Conservation (phyloP, 1,140 invertebrate genomes). For the Drosophila watanabei region DNA sequence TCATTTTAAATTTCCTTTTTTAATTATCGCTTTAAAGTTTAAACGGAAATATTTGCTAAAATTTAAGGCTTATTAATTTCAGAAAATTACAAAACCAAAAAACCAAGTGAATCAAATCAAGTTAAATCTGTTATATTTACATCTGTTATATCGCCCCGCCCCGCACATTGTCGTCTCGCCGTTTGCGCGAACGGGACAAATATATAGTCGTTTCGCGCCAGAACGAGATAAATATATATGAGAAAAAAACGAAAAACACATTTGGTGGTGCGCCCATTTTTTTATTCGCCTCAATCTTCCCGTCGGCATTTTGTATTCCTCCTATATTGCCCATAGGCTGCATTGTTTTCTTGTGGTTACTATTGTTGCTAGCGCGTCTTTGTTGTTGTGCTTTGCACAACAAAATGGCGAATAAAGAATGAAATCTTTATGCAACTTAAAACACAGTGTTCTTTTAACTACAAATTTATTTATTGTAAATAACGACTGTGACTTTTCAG, state of each 20-base stretch:
- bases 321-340: background rate
- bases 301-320: conserved; percentile 75
- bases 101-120: background rate
- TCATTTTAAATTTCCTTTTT: background rate
- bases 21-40: background rate
- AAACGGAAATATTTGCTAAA: background rate
- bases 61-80: too few species aligned
- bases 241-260: background rate
- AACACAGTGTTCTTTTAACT: background rate
- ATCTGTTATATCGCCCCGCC: too few species aligned
- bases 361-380: background rate
- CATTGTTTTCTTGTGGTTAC: conserved; percentile 7
- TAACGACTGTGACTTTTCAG: too few species aligned
- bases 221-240: too few species aligned
- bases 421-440: background rate
- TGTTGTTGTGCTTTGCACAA: conserved; percentile 5
- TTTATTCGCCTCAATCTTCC: conserved; percentile 44
- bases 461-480: too few species aligned
- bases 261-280: conserved; percentile 64
- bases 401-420: conserved; percentile 28
- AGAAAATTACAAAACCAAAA: too few species aligned
- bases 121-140: too few species aligned
- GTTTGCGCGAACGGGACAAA: too few species aligned
- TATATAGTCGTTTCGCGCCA: too few species aligned
- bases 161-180: too few species aligned